Percentiles rank a stretch among this genome's conserved stretches.
Evolutionary conservation across 2,113 vertebrate genomes (phyloP).

Genomic region (Platycercus adscitus): DNA sequence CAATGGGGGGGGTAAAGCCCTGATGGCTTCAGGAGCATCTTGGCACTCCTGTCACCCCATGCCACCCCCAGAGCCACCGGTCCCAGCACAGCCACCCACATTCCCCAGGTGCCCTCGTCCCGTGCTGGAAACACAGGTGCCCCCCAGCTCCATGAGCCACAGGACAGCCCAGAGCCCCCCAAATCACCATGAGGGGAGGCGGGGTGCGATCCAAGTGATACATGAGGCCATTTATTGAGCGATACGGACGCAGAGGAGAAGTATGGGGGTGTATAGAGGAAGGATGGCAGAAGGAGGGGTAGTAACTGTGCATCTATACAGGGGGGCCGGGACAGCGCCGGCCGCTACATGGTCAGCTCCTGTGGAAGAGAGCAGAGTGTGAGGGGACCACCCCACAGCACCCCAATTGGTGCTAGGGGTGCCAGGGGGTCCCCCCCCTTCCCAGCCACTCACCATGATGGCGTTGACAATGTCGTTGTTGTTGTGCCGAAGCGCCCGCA

Average conservation of each 20-base stretch:
- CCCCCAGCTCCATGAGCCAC: not conserved
- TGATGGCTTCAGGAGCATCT: not conserved
- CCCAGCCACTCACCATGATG: conserved; percentile 89
- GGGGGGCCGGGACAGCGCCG: not conserved
- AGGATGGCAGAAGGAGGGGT: not conserved
- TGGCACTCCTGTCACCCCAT: no score
- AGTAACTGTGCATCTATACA: conserved; percentile 57
- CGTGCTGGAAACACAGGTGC: not conserved
- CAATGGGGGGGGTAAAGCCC: not conserved
- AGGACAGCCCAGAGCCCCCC: not conserved
- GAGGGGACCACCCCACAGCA: not conserved
- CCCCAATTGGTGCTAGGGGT: not conserved
- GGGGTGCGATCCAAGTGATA: not conserved
- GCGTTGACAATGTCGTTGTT: conserved; percentile 98
- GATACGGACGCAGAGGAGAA: not conserved
- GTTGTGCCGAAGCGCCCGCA: conserved; percentile 92
- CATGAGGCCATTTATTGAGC: conserved; percentile 57
- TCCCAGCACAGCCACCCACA: not conserved
- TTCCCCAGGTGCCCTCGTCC: not conserved
- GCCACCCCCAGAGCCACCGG: not conserved
- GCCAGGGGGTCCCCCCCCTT: not conserved
- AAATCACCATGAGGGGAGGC: not conserved
- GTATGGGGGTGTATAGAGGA: not conserved
- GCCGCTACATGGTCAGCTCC: conserved; percentile 82
- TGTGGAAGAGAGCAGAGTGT: not conserved